Evolutionary conservation across 2,113 vertebrate genomes (phyloP).

Genomic region (Ursus arctos): DNA sequence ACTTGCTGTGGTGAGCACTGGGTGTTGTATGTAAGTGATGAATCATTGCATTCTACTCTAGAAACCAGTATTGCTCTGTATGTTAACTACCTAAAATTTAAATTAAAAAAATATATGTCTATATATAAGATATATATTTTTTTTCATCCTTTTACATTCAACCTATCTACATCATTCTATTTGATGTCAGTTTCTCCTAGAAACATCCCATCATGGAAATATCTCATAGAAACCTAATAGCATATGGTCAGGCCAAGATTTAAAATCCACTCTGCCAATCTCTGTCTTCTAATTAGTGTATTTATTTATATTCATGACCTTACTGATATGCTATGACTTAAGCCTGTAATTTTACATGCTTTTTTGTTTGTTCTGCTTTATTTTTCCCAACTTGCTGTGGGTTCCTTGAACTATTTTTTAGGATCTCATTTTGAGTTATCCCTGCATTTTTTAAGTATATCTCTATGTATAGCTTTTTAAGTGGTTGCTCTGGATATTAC

Average conservation of each 20-base stretch:
- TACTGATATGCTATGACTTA: not conserved
- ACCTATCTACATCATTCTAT: not conserved
- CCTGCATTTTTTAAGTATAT: not conserved
- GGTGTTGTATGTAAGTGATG: not conserved
- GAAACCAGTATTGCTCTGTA: not conserved
- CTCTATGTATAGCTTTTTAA: not conserved
- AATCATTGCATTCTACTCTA: not conserved
- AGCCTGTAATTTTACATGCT: not conserved
- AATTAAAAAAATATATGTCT: not conserved
- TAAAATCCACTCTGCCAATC: not conserved
- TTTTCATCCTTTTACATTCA: not conserved
- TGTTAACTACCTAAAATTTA: not conserved
- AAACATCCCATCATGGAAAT: not conserved
- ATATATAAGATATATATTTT: not conserved
- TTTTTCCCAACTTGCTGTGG: not conserved
- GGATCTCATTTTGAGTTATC: not conserved
- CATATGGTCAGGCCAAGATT: not conserved
- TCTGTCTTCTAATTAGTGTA: not conserved
- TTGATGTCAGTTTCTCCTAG: not conserved
- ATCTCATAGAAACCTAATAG: not conserved
- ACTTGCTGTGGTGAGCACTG: not conserved
- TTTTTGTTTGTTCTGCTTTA: not conserved
- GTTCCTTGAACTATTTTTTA: not conserved
- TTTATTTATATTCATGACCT: not conserved
- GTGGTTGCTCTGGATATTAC: not conserved